Evolutionary conservation across 2,797 vertebrate genomes (phyloP), one percentile per base, ranked within the genome.

Genomic region (Telmatherina bonti): DNA sequence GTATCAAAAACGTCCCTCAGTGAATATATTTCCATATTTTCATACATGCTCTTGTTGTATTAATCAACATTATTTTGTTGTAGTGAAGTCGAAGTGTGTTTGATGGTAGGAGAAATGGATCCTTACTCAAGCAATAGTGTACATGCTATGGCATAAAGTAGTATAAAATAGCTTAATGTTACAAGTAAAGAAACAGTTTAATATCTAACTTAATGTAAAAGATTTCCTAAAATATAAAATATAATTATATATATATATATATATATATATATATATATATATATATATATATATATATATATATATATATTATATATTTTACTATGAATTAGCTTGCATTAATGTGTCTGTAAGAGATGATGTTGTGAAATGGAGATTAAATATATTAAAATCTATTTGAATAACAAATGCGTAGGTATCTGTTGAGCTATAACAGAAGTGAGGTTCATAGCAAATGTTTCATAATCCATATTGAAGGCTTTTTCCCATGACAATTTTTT

Each of bases 21-120:
- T 30, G 22, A 47, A 22, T 7, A 45, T 53, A 7, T 38, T 5
- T 27, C 4, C 38, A 38, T 2, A 4, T n/a, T n/a, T 56, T 29
- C 16, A 27, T 20, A 41, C 7, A 24, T 29, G 7, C 22, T 41
- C 1, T 0, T 24, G 0, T 18, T 29, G 2, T 4, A 38, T 18
- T 47, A 0, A 38, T 43, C 2, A 4, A 1, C 4, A 26, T n/a
- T 73, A 24, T 36, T 20, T 58, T 41, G 4, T 16, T 31, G 7
- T 13, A 20, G 33, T 4, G 33, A 15, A 22, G 16, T 58, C 24
- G 35, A 36, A n/a, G n/a, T 16, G 35, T 36, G 12, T 20, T 22
- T 2, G 26, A 53, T 7, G 29, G 38, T 16, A 16, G 12, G 16
- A 41, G 38, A 31, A 11, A 8, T 0, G 47, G 18, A 67, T 51